Evolutionary conservation across 2,113 vertebrate species (phyloP).

Genomic region (Cyprinodon tularosa): DNA sequence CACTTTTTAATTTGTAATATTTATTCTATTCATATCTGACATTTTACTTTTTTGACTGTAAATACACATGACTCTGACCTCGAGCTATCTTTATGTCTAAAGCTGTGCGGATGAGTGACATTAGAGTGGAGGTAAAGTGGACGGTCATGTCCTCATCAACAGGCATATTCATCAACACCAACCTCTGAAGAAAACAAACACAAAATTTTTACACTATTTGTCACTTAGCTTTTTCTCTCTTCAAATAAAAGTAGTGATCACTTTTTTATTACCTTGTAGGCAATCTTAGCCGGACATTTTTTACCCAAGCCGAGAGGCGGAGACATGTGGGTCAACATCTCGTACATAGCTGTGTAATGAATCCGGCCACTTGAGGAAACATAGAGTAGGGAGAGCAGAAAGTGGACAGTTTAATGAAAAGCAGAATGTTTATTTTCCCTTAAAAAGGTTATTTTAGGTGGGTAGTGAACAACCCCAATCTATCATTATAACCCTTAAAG

Average conservation of each 20-base stretch:
- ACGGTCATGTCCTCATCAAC: conserved; percentile 97
- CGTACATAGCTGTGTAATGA: conserved; percentile 99
- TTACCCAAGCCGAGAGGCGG: conserved; percentile 98
- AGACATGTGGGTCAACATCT: conserved; percentile 99
- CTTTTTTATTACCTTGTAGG: conserved; percentile 91
- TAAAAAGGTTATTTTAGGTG: neutral
- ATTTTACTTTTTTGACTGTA: neutral
- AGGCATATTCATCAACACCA: conserved; percentile 99
- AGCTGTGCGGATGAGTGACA: conserved; percentile 97
- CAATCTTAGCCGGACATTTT: conserved; percentile 98
- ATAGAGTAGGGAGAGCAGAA: conserved; percentile 60
- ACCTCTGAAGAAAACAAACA: conserved; percentile 80
- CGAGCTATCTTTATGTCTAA: conserved; percentile 97
- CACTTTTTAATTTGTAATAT: neutral
- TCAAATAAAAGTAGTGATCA: neutral
- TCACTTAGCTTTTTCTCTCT: conserved; percentile 1
- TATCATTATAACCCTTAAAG: no score
- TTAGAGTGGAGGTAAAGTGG: conserved; percentile 97
- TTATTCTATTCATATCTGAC: neutral
- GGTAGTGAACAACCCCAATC: neutral
- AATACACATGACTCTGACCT: conserved; percentile 76
- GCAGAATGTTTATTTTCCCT: neutral
- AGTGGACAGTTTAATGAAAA: neutral
- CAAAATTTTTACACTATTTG: neutral
- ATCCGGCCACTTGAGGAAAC: conserved; percentile 88